Conservation (phyloP, 2,888 invertebrate species). For the Phalera bucephala region DNA sequence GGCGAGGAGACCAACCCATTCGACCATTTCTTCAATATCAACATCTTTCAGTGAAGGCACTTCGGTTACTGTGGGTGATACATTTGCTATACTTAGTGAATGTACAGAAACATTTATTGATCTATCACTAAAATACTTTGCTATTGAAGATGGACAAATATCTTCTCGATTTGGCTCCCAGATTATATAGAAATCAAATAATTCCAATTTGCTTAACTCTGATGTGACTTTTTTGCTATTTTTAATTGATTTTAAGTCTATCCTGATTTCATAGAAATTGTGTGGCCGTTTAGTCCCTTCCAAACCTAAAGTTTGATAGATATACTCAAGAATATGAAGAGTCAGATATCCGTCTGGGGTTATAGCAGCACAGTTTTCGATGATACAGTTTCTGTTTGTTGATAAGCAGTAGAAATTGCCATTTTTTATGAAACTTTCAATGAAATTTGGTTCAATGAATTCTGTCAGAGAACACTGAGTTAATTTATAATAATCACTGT, state of each 20-base stretch:
- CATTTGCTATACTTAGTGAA: constrained; percentile 32
- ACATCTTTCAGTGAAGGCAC: constrained; percentile 57
- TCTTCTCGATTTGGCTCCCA: constrained; percentile 62
- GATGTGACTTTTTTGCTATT: constrained; percentile 40
- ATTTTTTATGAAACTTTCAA: constrained; percentile 61
- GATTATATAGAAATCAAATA: constrained; percentile 51
- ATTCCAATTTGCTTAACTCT: constrained; percentile 49
- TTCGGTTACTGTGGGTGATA: constrained; percentile 48
- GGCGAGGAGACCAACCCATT: constrained; percentile 71
- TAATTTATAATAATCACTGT: constrained; percentile 65
- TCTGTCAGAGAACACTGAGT: constrained; percentile 49
- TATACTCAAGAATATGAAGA: constrained; percentile 52
- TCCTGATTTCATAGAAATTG: constrained; percentile 57
- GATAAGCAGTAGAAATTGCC: constrained; percentile 62
- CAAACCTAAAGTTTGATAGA: constrained; percentile 69
- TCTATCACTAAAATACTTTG: constrained; percentile 65
- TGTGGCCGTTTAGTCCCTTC: constrained; percentile 62
- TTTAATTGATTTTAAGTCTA: constrained; percentile 55
- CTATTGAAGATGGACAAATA: constrained; percentile 70
- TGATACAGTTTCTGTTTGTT: constrained; percentile 54
- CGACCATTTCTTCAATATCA: constrained; percentile 60
- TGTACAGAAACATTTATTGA: constrained; percentile 44
- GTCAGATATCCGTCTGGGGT: constrained; percentile 63
- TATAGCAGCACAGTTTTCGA: constrained; percentile 60
- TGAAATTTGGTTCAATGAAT: constrained; percentile 56